Evolutionary conservation across 2,888 invertebrate species (phyloP), one percentile per base, ranked within the genome.

Genomic region (Drosophila birchii): DNA sequence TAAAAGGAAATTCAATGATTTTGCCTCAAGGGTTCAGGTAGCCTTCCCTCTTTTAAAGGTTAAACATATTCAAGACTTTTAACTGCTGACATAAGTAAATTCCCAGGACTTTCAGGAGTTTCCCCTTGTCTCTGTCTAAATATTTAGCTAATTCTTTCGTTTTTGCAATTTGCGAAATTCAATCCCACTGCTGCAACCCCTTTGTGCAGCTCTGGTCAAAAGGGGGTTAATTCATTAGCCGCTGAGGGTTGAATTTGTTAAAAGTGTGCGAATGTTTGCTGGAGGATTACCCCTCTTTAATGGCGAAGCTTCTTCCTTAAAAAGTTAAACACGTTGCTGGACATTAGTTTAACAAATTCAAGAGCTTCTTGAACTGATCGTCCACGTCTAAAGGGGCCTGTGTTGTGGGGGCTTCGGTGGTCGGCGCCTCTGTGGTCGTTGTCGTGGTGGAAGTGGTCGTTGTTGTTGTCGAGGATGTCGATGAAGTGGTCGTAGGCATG

Each of bases 261-360:
- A 26, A 38, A 29, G 49, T 67, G 54, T 18, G 41, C 12, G 14
- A 29, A 64, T 64, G 43, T 44, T 66, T 64, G 26, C 64, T 34
- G 16, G 20, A 20, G 63, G 63, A 64, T 49, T 63, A 34, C 29
- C 47, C 44, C 36, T 54, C 26, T 70, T 69, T 70, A 49, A 51
- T 69, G 20, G 8, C 32, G 16, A 32, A 56, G 29, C 36, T 18
- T 23, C n/a, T 38, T 43, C 26, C 23, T 51, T 44, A 56, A 12
- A 47, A 56, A 26, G 9, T 44, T 20, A 45, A 58, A 41, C 83
- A 44, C 18, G 47, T 51, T 51, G 26, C 55, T 38, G 38, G 77
- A 41, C 61, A 69, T 85, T 86, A 89, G 74, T 89, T 90, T 67
- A 89, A 75, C 81, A 86, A 78, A 76, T 89, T 89, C 75, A 89